phyloP scores from a whole-genome alignment of 2,888 invertebrate species.

The Syrphus vitripennis region DNA sequence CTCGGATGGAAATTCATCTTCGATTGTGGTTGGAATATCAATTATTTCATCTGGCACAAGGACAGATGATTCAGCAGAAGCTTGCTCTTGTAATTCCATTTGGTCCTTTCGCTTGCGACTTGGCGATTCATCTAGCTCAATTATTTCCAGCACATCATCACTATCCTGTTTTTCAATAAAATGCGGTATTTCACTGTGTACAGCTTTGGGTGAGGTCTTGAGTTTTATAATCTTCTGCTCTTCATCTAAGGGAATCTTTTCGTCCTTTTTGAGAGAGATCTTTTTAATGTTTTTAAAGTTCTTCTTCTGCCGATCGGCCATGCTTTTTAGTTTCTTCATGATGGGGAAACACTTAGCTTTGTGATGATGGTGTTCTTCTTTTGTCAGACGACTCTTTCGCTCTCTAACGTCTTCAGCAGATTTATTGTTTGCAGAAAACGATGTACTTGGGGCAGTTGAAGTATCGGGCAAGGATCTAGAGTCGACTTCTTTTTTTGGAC shows the following conservation, averaged over 20 bases:
- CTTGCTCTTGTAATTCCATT: conserved; percentile 57
- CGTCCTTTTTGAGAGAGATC: conserved; percentile 79
- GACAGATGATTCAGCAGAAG: conserved; percentile 73
- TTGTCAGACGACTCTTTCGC: conserved; percentile 81
- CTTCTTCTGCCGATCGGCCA: conserved; percentile 85
- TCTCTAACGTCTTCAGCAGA: conserved; percentile 73
- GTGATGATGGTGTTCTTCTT: conserved; percentile 79
- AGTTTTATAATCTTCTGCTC: conserved; percentile 84
- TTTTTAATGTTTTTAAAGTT: conserved; percentile 80
- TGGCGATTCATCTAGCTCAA: conserved; percentile 81
- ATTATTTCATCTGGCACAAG: conserved; percentile 80
- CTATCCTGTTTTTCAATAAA: conserved; percentile 81
- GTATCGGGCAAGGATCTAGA: conserved; percentile 79
- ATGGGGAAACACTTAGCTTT: conserved; percentile 82
- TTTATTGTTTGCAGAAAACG: conserved; percentile 75
- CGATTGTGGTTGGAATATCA: conserved; percentile 74
- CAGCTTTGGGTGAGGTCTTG: conserved; percentile 84
- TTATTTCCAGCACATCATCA: conserved; percentile 80
- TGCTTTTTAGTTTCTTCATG: conserved; percentile 85
- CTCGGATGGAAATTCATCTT: conserved; percentile 17
- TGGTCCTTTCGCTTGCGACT: conserved; percentile 77
- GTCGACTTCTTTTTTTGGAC: conserved; percentile 77
- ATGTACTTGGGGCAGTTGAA: conserved; percentile 74
- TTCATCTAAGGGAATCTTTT: conserved; percentile 82
- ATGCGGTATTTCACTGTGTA: conserved; percentile 81